Percentiles rank a stretch among this genome's conserved stretches.
Evolutionary conservation across 2,888 invertebrate genomes (phyloP).

Genomic region (Drosophila kuntzei): DNA sequence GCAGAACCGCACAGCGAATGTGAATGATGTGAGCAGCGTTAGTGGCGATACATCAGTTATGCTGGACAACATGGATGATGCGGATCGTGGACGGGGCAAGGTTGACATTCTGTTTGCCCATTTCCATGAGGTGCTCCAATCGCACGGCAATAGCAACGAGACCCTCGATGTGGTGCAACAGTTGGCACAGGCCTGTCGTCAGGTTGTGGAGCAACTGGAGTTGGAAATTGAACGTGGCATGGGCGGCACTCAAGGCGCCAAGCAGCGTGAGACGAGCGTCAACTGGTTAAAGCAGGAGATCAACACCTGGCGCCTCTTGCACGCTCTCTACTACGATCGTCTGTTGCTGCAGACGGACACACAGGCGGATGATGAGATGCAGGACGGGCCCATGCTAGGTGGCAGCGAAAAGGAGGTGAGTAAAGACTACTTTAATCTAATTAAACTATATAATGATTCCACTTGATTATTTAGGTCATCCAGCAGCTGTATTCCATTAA

Average conservation of each 20-base stretch:
- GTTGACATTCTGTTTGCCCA: constrained; percentile 81
- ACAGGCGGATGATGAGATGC: constrained; percentile 78
- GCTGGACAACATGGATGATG: constrained; percentile 32
- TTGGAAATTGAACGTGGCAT: constrained; percentile 61
- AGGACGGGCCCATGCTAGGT: constrained; percentile 85
- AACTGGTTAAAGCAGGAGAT: constrained; percentile 92
- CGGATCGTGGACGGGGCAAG: constrained; percentile 71
- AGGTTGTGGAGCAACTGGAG: constrained; percentile 76
- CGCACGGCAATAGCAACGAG: constrained; percentile 79
- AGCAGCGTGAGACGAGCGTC: constrained; percentile 40
- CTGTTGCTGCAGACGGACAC: constrained; percentile 85
- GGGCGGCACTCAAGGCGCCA: constrained; percentile 44
- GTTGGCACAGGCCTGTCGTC: constrained; percentile 75
- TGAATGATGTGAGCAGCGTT: constrained; percentile 46
- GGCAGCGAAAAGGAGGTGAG: constrained; percentile 86
- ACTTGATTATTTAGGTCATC: constrained; percentile 65
- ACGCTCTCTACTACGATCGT: constrained; percentile 93
- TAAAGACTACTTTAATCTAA: neutral
- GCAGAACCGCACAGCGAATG: constrained; percentile 38
- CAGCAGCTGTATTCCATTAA: constrained; percentile 86
- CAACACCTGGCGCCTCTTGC: constrained; percentile 94
- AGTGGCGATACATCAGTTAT: constrained; percentile 35
- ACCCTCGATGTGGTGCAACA: constrained; percentile 82
- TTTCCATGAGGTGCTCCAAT: constrained; percentile 84
- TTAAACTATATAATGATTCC: neutral